phyloP scores from a whole-genome alignment of 2,888 invertebrate genomes.

The Elysia crispata region DNA sequence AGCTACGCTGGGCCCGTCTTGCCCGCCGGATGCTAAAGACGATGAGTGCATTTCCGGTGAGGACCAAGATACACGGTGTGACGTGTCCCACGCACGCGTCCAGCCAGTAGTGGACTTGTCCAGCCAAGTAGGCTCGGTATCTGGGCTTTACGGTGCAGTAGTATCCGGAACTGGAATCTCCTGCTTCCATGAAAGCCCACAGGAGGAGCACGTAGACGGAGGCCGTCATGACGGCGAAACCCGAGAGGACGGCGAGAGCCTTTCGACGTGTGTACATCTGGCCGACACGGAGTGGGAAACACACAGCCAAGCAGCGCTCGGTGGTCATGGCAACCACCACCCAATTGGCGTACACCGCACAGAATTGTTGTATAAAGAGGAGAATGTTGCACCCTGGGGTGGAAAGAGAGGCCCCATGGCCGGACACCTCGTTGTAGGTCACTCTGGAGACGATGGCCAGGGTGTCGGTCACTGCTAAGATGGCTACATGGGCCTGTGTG shows the following conservation, averaged over 20 bases:
- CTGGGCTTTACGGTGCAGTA: constrained; percentile 13
- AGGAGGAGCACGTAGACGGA: constrained; percentile 37
- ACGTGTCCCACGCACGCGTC: constrained; percentile 63
- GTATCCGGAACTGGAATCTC: constrained; percentile 12
- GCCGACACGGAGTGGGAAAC: constrained; percentile 66
- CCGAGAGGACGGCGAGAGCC: constrained; percentile 51
- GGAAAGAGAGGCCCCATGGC: not conserved
- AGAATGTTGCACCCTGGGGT: constrained; percentile 60
- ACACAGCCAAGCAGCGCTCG: constrained; percentile 71
- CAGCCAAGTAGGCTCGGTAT: no score
- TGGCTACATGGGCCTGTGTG: constrained; percentile 43
- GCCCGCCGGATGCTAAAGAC: constrained; percentile 58
- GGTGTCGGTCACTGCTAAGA: constrained; percentile 40
- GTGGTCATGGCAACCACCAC: constrained; percentile 70
- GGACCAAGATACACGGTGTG: constrained; percentile 62
- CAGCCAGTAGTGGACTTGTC: constrained; percentile 57
- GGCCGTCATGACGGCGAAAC: constrained; percentile 55
- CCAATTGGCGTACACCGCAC: constrained; percentile 69
- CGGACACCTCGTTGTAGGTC: constrained; percentile 20
- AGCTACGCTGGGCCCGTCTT: constrained; percentile 48
- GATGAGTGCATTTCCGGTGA: constrained; percentile 67
- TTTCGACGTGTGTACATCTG: constrained; percentile 52
- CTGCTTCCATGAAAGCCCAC: constrained; percentile 41
- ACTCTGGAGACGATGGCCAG: constrained; percentile 34
- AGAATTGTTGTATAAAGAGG: constrained; percentile 62